Conservation (phyloP, 1,140 invertebrate genomes). For the Papilio polytes region DNA sequence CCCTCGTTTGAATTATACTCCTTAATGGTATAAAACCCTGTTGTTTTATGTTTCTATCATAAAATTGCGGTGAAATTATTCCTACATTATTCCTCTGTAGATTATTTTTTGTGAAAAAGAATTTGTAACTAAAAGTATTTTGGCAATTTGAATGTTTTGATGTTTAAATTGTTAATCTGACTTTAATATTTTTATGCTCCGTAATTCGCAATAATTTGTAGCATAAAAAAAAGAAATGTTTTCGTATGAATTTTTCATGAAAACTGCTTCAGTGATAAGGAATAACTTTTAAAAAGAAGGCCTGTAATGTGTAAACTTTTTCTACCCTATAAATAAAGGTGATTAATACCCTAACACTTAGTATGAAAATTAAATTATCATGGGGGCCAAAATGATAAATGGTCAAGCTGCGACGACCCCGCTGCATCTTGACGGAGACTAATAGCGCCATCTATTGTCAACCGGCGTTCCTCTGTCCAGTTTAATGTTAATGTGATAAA, state of each 20-base stretch:
- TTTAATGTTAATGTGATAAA: slow-evolving; percentile 54
- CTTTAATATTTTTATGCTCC: not conserved
- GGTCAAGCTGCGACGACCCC: slow-evolving; percentile 70
- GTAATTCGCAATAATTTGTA: not conserved
- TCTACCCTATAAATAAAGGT: slow-evolving; percentile 41
- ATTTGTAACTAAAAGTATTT: not conserved
- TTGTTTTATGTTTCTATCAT: slow-evolving; percentile 39
- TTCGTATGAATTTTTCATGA: slow-evolving; percentile 36
- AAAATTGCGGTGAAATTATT: slow-evolving; percentile 14
- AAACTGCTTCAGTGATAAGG: slow-evolving; percentile 15
- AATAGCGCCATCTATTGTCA: slow-evolving; percentile 78
- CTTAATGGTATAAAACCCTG: slow-evolving; percentile 36
- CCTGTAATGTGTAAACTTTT: slow-evolving; percentile 1
- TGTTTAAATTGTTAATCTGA: not conserved
- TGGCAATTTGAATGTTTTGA: not conserved
- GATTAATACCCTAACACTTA: slow-evolving; percentile 56
- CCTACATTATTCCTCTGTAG: not conserved
- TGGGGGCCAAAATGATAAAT: slow-evolving; percentile 69
- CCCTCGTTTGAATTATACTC: slow-evolving; percentile 41
- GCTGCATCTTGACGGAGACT: slow-evolving; percentile 67
- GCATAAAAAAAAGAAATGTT: not conserved
- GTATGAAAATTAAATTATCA: slow-evolving; percentile 75
- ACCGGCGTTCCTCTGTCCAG: slow-evolving; percentile 57
- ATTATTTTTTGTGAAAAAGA: not conserved
- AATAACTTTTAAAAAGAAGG: slow-evolving; percentile 29